Evolutionary conservation across 2,797 vertebrate species (phyloP), one percentile per base, ranked within the genome.

Genomic region (Poeciliopsis turneri): DNA sequence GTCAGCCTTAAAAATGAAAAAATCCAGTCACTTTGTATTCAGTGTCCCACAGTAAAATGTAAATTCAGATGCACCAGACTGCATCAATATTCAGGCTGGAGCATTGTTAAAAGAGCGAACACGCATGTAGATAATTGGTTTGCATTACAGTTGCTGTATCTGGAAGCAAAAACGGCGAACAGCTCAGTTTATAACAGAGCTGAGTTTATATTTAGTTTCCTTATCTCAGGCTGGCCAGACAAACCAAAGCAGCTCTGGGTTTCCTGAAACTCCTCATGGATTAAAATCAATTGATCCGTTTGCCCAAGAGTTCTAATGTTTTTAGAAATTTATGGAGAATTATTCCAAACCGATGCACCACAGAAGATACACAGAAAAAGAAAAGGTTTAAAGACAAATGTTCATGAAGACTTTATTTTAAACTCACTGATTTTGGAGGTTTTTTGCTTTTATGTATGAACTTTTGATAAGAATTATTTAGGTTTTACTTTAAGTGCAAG

Each of bases 211-310:
- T 87, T 77, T 43, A 45, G 43, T 83, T 76, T n/a, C 25, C 85
- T 94, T 93, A 94, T 95, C 92, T 90, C 66, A 88, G 92, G 86
- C 88, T 90, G 89, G 84, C 92, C 90, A 84, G 87, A 79, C 87
- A 90, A 91, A 92, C 88, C 88, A 82, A 84, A 86, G 71, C 55
- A 55, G 39, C 68, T 76, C n/a, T 41, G 71, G 66, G 69, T 87
- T 88, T 87, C 86, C 75, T 78, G 46, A 78, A 89, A 83, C 81
- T 90, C 88, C 80, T 87, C 36, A 46, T 33, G 84, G 89, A 94
- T 93, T 81, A 85, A 82, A 89, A 92, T 87, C 80, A 84, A 33
- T 13, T 51, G 53, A 18, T 74, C 28, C 87, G 93, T 93, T 92
- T 92, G 84, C 88, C 92, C 87, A 92, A 87, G 92, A 86, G 85